Evolutionary conservation across 2,888 invertebrate genomes (phyloP).

Genomic region (Drosophila infuscata): DNA sequence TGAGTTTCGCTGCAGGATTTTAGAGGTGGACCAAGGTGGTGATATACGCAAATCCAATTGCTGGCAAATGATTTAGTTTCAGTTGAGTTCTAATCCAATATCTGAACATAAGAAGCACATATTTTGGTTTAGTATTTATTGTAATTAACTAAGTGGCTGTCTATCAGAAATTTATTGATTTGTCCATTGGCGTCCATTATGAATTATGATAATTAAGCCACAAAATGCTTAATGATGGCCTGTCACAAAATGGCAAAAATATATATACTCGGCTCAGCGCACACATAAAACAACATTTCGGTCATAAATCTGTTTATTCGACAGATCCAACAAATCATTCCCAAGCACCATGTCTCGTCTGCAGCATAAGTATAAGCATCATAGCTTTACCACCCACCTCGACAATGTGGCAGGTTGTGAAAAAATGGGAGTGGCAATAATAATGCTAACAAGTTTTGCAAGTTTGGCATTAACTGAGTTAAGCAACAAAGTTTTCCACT

Average conservation of each 20-base stretch:
- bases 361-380: background rate
- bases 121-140: constrained; percentile 20
- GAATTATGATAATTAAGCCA: constrained; percentile 64
- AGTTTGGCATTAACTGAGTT: constrained; percentile 69
- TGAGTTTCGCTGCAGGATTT: constrained; percentile 22
- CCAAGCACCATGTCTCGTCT: background rate
- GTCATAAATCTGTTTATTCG: constrained; percentile 57
- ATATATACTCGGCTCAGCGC: constrained; percentile 44
- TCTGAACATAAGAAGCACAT: background rate
- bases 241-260: constrained; percentile 50
- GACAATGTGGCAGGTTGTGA: background rate
- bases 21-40: background rate
- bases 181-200: constrained; percentile 39
- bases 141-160: constrained; percentile 31
- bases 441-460: constrained; percentile 48
- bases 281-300: constrained; percentile 33
- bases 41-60: background rate
- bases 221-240: constrained; percentile 53
- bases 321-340: constrained; percentile 19
- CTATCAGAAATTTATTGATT: constrained; percentile 54
- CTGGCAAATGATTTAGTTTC: constrained; percentile 22
- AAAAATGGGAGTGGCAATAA: constrained; percentile 27
- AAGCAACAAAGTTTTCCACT: constrained; percentile 76
- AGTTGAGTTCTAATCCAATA: background rate
- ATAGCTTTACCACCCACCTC: constrained; percentile 1